These are phyloP conservation scores for Leptoteleia sp. DNA, from an alignment of 1,140 invertebrate species.

Conservation along the genomic window DNA sequence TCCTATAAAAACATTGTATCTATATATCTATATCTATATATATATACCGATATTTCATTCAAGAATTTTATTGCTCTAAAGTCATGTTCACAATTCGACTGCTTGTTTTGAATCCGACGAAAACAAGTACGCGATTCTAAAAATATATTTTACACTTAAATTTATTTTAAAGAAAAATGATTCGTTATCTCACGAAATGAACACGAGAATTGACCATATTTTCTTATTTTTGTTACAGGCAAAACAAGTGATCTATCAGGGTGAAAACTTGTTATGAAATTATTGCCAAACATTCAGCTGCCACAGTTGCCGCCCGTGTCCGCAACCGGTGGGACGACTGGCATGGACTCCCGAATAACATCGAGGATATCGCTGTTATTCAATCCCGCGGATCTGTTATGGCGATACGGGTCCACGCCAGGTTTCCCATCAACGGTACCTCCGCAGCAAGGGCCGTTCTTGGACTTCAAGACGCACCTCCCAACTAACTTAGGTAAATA, in stretches of 20 bases:
- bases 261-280: constrained; percentile 83
- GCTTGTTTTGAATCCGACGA: no score
- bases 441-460: constrained; percentile 86
- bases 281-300: constrained; percentile 82
- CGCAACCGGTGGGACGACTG: constrained; percentile 81
- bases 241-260: constrained; percentile 18
- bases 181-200: no score
- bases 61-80: no score
- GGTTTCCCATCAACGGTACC: constrained; percentile 84
- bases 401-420: constrained; percentile 88
- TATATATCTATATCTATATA: no score
- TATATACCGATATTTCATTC: no score
- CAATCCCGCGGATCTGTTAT: constrained; percentile 88
- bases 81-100: no score
- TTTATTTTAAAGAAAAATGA: no score
- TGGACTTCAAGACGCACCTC: constrained; percentile 92
- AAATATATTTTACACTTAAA: no score
- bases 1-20: no score
- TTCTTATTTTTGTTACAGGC: constrained; percentile 67
- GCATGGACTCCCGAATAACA: constrained; percentile 83
- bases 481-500: constrained; percentile 85
- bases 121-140: no score
- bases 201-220: no score
- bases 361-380: constrained; percentile 86
- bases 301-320: constrained; percentile 84